Evolutionary conservation across 2,888 invertebrate species (phyloP).

Genomic region (Patella ulyssiponensis): DNA sequence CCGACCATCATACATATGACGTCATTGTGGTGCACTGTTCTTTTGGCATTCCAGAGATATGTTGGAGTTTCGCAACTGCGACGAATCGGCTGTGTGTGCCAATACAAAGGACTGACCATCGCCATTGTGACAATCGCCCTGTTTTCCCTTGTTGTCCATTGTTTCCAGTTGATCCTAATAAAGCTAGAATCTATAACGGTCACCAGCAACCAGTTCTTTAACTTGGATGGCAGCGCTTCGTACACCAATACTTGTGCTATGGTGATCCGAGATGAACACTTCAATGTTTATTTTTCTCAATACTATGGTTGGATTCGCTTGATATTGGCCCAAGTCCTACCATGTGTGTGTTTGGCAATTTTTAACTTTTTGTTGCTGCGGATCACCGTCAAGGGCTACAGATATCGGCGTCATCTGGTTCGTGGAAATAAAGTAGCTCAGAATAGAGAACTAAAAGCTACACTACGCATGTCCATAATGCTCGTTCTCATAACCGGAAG

Average conservation of each 20-base stretch:
- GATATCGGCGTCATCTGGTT: conserved; percentile 23
- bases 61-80: conserved; percentile 14
- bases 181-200: conserved; percentile 17
- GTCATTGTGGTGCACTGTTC: conserved; percentile 26
- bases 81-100: background rate
- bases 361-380: conserved; percentile 22
- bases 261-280: background rate
- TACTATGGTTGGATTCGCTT: conserved; percentile 25
- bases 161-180: conserved; percentile 13
- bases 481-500: conserved; percentile 16
- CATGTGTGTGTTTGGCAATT: conserved; percentile 16
- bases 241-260: conserved; percentile 22
- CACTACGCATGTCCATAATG: conserved; percentile 21
- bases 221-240: background rate
- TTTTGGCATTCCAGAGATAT: conserved; percentile 27
- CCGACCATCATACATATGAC: conserved; percentile 23
- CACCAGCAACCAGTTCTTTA: conserved; percentile 14
- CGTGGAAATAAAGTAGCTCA: conserved; percentile 18
- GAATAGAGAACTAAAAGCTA: conserved; percentile 11
- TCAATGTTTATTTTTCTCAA: conserved; percentile 9
- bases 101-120: conserved; percentile 14
- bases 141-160: conserved; percentile 14
- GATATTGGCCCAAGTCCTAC: conserved; percentile 22
- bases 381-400: conserved; percentile 20
- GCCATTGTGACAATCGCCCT: background rate